Percentiles rank a stretch among this genome's conserved stretches.
Conservation (phyloP, 1,140 invertebrate species). For the Rhynchophorus ferrugineus region DNA sequence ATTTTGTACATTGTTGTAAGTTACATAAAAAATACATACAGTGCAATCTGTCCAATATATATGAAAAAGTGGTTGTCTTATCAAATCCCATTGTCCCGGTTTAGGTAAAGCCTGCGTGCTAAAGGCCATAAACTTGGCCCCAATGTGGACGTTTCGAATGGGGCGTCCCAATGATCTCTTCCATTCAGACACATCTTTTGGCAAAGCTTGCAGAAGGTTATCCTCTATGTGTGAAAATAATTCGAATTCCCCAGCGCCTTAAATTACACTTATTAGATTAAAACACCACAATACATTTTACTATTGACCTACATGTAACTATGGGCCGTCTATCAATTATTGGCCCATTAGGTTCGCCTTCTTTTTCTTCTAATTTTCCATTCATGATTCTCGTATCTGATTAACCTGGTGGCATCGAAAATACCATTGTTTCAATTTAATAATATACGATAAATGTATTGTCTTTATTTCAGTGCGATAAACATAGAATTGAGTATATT, state of each 20-base stretch:
- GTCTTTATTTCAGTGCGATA: neutral
- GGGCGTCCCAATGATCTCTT: slow-evolving; percentile 73
- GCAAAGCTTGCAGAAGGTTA: slow-evolving; percentile 67
- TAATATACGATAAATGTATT: neutral
- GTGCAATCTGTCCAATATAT: slow-evolving; percentile 92
- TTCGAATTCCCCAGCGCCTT: slow-evolving; percentile 82
- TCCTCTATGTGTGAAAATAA: slow-evolving; percentile 78
- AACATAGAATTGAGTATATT: neutral
- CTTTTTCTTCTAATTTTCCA: slow-evolving; percentile 18
- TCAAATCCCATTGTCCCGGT: slow-evolving; percentile 58
- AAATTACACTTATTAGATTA: slow-evolving; percentile 25
- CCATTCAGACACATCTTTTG: slow-evolving; percentile 84
- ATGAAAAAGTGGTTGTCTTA: slow-evolving; percentile 85
- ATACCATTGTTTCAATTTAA: slow-evolving; percentile 14
- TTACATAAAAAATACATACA: slow-evolving; percentile 57
- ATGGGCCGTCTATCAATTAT: slow-evolving; percentile 32
- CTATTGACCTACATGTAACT: slow-evolving; percentile 35
- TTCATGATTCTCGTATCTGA: slow-evolving; percentile 13
- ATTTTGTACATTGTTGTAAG: too few species aligned
- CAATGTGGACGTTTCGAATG: slow-evolving; percentile 74
- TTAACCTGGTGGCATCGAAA: slow-evolving; percentile 22
- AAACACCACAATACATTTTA: slow-evolving; percentile 5
- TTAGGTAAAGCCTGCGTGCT: slow-evolving; percentile 62
- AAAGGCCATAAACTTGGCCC: slow-evolving; percentile 79
- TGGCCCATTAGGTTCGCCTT: slow-evolving; percentile 2